Conservation (phyloP, 2,888 invertebrate genomes). For the Oxystoma pomonae region DNA sequence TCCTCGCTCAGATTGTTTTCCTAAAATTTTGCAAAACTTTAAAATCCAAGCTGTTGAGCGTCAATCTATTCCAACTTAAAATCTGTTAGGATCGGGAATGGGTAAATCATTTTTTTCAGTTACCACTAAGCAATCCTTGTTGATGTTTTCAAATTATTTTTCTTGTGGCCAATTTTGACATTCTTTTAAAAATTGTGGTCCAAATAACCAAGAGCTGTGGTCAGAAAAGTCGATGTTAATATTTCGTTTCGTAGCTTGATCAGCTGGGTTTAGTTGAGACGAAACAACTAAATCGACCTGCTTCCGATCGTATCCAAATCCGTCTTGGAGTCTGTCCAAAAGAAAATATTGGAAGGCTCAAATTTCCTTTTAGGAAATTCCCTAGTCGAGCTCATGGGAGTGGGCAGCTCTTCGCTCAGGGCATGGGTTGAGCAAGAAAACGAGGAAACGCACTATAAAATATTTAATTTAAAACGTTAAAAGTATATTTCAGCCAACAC, state of each 20-base stretch:
- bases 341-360: neutral
- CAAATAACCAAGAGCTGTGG: neutral
- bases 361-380: neutral
- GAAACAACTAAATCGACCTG: neutral
- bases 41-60: neutral
- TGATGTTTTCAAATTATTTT: neutral
- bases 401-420: too few relatives aligned
- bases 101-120: neutral
- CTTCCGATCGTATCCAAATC: neutral
- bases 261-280: neutral
- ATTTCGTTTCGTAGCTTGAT: neutral
- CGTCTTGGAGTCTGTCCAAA: neutral
- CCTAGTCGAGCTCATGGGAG: neutral
- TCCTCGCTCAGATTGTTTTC: neutral
- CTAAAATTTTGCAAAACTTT: neutral
- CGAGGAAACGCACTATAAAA: too few relatives aligned
- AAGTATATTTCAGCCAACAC: too few relatives aligned
- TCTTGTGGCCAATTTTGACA: neutral
- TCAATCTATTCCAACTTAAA: neutral
- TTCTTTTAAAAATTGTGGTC: neutral
- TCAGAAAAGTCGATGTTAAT: neutral
- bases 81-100: neutral
- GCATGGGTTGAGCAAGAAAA: too few relatives aligned
- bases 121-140: neutral
- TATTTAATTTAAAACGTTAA: too few relatives aligned